Evolutionary conservation across 2,888 invertebrate genomes (phyloP), one percentile per base, ranked within the genome.

Genomic region (Cantharis lateralis): DNA sequence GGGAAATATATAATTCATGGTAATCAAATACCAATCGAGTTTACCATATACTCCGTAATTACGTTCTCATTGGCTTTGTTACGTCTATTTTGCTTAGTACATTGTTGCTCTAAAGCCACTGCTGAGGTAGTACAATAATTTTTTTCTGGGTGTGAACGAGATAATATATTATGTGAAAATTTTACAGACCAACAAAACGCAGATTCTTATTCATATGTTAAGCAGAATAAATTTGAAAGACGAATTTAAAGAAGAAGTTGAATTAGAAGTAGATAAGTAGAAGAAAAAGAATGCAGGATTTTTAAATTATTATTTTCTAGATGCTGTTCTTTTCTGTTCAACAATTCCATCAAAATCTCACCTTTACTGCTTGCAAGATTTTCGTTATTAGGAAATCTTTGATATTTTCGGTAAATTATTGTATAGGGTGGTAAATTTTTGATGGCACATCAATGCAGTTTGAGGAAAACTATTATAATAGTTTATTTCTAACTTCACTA

Each of bases 361-460:
- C 72, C 73, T 77, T 73, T 74, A 75, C 75, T 62, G 77, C 69
- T 11, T 71, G 72, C 63, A 66, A 68, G 20, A 68, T 77, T 26
- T 77, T 79, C 61, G 71, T 71, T 61, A 68, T 77, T 62, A 70
- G 77, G 24, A 75, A 75, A 72, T 64, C 62, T 1, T 26, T 76
- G 1, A 5, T 76, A 15, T 68, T 72, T 72, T 62, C 76, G 10
- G 76, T 76, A 69, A 72, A 28, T n/a, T 28, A 28, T 10, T 26
- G 10, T 26, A 26, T 10, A 10, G 28, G 28, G 28, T 28, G 28
- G 11, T 20, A 5, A 20, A 20, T 20, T 20, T 20, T n/a, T n/a
- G n/a, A n/a, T n/a, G n/a, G n/a, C n/a, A n/a, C n/a, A n/a, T n/a
- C n/a, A n/a, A n/a, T n/a, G n/a, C n/a, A n/a, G n/a, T n/a, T n/a